Evolutionary conservation across 1,140 invertebrate genomes (phyloP).

Genomic region (Aporrectodea caliginosa): DNA sequence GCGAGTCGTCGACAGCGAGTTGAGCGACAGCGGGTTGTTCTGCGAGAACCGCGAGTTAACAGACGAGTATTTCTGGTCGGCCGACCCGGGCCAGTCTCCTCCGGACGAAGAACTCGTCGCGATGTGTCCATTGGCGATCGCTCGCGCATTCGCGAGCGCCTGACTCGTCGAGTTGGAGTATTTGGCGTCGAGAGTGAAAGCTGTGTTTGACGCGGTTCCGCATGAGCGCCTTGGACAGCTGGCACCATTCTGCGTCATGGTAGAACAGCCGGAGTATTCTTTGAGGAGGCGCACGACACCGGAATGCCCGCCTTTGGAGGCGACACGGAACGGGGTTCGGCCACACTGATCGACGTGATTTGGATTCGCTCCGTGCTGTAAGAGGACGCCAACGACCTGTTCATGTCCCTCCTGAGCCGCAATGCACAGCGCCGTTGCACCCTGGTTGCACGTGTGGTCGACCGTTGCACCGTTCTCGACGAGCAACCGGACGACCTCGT

Average conservation of each 20-base stretch:
- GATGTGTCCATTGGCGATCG: slow-evolving; percentile 39
- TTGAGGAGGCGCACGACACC: slow-evolving; percentile 64
- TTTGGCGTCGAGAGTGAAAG: slow-evolving; percentile 24
- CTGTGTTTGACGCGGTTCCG: slow-evolving; percentile 33
- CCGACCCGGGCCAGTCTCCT: slow-evolving; percentile 64
- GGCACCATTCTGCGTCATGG: slow-evolving; percentile 5
- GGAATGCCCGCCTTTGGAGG: slow-evolving; percentile 70
- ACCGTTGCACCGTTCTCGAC: slow-evolving; percentile 63
- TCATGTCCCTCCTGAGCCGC: slow-evolving; percentile 93
- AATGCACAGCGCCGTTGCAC: slow-evolving; percentile 86
- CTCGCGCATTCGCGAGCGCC: slow-evolving; percentile 23
- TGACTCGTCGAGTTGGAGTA: slow-evolving; percentile 11
- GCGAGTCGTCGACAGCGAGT: slow-evolving; percentile 60
- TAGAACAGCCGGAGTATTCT: slow-evolving; percentile 34
- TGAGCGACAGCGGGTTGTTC: slow-evolving; percentile 69
- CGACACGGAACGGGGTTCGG: slow-evolving; percentile 71
- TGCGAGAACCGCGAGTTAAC: slow-evolving; percentile 67
- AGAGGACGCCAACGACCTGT: slow-evolving; percentile 77
- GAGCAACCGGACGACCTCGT: slow-evolving; percentile 74
- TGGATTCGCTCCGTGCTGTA: slow-evolving; percentile 86
- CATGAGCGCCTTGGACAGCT: slow-evolving; percentile 36
- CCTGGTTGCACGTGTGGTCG: slow-evolving; percentile 89
- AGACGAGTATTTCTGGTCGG: slow-evolving; percentile 41
- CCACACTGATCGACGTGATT: slow-evolving; percentile 88
- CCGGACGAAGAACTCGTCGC: slow-evolving; percentile 43